phyloP scores from a whole-genome alignment of 2,113 vertebrate genomes.

The Prinia subflava region DNA sequence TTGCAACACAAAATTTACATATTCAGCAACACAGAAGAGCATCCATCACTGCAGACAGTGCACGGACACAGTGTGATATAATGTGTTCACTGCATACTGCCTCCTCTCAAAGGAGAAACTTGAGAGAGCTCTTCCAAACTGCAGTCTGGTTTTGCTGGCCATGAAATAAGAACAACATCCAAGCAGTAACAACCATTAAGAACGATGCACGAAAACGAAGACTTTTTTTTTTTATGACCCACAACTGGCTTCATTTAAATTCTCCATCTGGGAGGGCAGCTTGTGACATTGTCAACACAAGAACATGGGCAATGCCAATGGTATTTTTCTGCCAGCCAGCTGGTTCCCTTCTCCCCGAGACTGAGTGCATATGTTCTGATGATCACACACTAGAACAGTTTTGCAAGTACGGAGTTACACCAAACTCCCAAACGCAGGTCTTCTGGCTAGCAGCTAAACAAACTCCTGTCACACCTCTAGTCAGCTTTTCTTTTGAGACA shows the following conservation, averaged over 20 bases:
- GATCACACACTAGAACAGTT: slow-evolving; percentile 64
- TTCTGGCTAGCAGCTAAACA: slow-evolving; percentile 61
- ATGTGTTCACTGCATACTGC: not conserved
- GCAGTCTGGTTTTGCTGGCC: not conserved
- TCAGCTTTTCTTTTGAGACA: slow-evolving; percentile 37
- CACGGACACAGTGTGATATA: not conserved
- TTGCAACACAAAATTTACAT: not conserved
- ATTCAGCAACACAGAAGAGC: not conserved
- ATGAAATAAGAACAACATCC: not conserved
- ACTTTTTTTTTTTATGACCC: slow-evolving; percentile 49
- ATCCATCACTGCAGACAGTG: not conserved
- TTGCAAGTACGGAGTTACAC: slow-evolving; percentile 53
- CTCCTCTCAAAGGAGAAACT: not conserved
- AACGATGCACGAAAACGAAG: slow-evolving; percentile 29
- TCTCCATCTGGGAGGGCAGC: slow-evolving; percentile 80
- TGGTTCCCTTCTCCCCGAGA: slow-evolving; percentile 64
- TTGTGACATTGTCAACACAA: slow-evolving; percentile 76
- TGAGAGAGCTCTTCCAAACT: not conserved
- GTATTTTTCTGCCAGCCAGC: slow-evolving; percentile 78
- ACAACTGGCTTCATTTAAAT: slow-evolving; percentile 72
- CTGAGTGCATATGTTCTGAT: slow-evolving; percentile 71
- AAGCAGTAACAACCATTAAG: slow-evolving; percentile 15
- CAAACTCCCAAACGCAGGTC: slow-evolving; percentile 40
- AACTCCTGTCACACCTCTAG: slow-evolving; percentile 43
- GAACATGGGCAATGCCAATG: slow-evolving; percentile 74